Conservation (phyloP, 2,113 vertebrate genomes). For the Paraplagusia blochii region DNA sequence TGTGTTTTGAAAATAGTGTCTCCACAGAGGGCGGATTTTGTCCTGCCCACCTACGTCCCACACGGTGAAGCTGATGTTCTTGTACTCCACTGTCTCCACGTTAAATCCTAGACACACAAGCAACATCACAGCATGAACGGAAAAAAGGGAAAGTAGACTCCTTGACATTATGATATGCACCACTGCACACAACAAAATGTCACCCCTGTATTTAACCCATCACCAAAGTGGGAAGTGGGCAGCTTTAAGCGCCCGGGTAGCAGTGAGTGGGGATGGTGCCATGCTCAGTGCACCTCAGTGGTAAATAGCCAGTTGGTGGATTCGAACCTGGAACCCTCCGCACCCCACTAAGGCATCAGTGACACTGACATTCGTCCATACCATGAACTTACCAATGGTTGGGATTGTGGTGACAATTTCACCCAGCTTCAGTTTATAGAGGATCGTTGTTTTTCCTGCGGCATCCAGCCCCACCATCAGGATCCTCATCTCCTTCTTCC, state of each 20-base stretch:
- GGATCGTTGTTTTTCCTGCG: slow-evolving; percentile 91
- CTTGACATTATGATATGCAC: no score
- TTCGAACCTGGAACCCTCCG: no score
- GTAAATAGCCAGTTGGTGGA: no score
- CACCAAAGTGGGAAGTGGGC: no score
- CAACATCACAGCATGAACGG: background rate
- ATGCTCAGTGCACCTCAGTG: no score
- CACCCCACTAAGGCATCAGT: background rate
- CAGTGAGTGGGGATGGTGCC: no score
- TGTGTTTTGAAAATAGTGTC: slow-evolving; percentile 98
- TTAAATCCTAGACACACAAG: slow-evolving; percentile 83
- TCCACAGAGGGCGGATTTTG: slow-evolving; percentile 97
- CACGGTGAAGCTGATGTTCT: slow-evolving; percentile 99
- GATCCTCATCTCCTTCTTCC: slow-evolving; percentile 94
- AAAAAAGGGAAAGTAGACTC: no score
- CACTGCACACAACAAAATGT: no score
- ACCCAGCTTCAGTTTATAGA: slow-evolving; percentile 90
- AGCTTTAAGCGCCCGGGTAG: no score
- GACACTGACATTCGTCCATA: background rate
- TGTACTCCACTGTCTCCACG: slow-evolving; percentile 97
- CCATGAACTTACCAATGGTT: slow-evolving; percentile 79
- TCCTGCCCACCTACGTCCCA: slow-evolving; percentile 99
- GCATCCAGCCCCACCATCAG: slow-evolving; percentile 90
- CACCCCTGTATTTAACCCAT: no score
- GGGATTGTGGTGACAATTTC: slow-evolving; percentile 93